Evolutionary conservation across 2,113 vertebrate species (phyloP).

Genomic region (Amphiprion percula): DNA sequence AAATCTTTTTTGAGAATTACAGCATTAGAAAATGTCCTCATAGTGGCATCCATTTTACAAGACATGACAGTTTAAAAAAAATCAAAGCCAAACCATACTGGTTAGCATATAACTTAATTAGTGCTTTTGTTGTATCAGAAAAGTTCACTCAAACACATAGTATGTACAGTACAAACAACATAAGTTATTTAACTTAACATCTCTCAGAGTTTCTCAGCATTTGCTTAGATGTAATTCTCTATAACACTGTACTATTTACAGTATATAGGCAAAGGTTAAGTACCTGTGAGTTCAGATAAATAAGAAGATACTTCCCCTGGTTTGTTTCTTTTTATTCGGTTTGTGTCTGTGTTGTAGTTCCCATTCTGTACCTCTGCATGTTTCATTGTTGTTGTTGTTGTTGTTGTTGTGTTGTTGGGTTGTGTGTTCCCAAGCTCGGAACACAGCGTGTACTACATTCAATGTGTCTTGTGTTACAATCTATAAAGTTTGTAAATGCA

Average conservation of each 20-base stretch:
- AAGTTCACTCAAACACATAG: conserved; percentile 80
- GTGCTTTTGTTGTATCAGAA: conserved; percentile 81
- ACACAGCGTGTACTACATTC: conserved; percentile 92
- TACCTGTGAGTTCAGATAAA: conserved; percentile 81
- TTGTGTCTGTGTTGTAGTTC: conserved; percentile 60
- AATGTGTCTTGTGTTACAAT: conserved; percentile 95
- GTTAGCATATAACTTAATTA: conserved; percentile 87
- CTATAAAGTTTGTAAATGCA: conserved; percentile 86
- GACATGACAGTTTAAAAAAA: conserved; percentile 69
- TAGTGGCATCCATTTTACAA: conserved; percentile 84
- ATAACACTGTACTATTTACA: conserved; percentile 79
- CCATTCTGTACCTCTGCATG: conserved; percentile 52
- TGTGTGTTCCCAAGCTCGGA: conserved; percentile 70
- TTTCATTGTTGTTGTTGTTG: conserved; percentile 40
- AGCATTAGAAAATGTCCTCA: conserved; percentile 85
- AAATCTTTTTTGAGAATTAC: conserved; percentile 78
- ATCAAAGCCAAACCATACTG: conserved; percentile 75
- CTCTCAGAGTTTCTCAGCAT: conserved; percentile 64
- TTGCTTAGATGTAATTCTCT: conserved; percentile 72
- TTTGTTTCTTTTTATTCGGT: conserved; percentile 48
- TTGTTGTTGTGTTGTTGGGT: conserved; percentile 41
- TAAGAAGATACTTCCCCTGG: conserved; percentile 64
- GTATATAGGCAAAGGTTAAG: conserved; percentile 77
- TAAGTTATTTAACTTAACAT: conserved; percentile 85
- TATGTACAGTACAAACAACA: conserved; percentile 84